These are phyloP conservation scores for Lampris megalopsis DNA, from an alignment of 2,113 vertebrate genomes.

Conservation along the genomic window DNA sequence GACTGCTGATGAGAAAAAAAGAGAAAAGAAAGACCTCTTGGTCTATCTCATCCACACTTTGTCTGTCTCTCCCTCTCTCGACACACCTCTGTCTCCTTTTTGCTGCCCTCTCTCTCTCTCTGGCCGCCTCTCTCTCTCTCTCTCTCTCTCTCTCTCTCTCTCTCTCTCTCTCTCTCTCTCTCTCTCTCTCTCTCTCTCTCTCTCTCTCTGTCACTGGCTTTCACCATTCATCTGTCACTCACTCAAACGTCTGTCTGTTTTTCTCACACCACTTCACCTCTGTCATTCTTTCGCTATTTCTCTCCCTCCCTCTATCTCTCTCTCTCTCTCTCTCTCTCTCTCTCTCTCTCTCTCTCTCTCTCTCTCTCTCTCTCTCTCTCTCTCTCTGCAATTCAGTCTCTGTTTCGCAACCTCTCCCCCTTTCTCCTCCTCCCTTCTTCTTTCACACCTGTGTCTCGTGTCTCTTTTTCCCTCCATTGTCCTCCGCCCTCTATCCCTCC, in stretches of 20 bases:
- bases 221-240: background rate
- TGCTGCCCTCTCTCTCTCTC: background rate
- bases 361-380: too few species aligned
- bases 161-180: background rate
- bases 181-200: background rate
- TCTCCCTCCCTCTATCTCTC: background rate
- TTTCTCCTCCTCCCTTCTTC: background rate
- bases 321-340: background rate
- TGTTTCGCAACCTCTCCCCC: background rate
- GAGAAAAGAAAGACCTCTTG: conserved; percentile 25
- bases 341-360: too few species aligned
- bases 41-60: background rate
- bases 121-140: background rate
- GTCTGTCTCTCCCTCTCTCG: background rate
- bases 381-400: too few species aligned
- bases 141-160: too few species aligned
- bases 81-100: too few species aligned
- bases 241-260: background rate
- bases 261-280: background rate
- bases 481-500: too few species aligned
- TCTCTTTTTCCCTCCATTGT: too few species aligned
- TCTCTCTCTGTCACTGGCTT: background rate
- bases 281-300: background rate
- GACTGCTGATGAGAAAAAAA: background rate
- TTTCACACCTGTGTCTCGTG: too few species aligned